Base-by-base conservation (phyloP, 2,797 vertebrate species). In the Orientallactaga sibirica region DNA sequence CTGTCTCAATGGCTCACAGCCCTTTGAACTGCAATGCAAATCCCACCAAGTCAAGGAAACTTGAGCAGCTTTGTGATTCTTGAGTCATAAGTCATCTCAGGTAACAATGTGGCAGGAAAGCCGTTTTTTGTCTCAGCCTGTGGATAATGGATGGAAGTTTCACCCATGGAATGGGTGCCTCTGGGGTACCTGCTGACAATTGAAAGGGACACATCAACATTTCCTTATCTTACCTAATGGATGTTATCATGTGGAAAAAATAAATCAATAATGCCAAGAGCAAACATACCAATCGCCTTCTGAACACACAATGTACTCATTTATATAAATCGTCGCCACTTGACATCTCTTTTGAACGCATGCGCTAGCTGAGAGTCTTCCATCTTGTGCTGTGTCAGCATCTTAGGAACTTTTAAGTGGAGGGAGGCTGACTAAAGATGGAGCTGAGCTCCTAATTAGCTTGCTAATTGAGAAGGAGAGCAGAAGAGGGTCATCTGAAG, bases 191-290 rank as follows among this genome's bases (percentile, higher is more conserved):
- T 89, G 96, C 86, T 94, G 96, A 97, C 97, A 97, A 96, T 91
- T 96, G 97, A 97, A 98, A 97, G 96, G 93, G 97, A 97, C 97
- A 94, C 94, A 96, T 75, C 93, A 96, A 87, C 92, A 71, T 97
- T 97, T 95, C 94, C 97, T 98, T 98, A 97, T 94, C 93, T 97
- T 88, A 94, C 94, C 89, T 98, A 97, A 97, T 98, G 98, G 97
- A 98, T 96, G 97, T 97, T 98, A 98, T 98, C 96, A 0, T 86
- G 93, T 97, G 97, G 96, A 97, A 98, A 98, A 98, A 97, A 97
- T 98, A 98, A 98, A 98, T 98, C 98, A 98, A 89, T 97, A 98
- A 98, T 84, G 94, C 95, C 86, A 90, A 97, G 97, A 98, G 98
- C 98, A 98, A 98, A 97, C 97, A 96, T 94, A 96, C 97, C 98